Percentiles rank a stretch among this genome's conserved stretches.
Conservation (phyloP, 2,797 vertebrate genomes). For the Sebastes trivittatus region DNA sequence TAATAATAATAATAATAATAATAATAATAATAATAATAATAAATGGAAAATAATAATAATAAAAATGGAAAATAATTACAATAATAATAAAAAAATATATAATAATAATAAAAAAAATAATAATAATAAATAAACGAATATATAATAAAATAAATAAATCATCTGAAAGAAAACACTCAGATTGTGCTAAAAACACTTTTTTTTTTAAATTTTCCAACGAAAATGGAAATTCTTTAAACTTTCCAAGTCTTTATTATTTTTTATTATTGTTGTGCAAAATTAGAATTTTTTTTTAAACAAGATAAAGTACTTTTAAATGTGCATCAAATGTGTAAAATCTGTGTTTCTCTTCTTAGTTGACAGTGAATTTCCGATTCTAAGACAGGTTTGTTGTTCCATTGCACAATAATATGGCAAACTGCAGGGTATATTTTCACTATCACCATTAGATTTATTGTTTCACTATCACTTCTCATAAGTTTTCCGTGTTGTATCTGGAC, state of each 20-base stretch:
- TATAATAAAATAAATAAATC: too few relatives aligned
- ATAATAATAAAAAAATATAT: too few relatives aligned
- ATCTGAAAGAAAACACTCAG: rapidly evolving
- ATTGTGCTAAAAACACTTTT: too few relatives aligned
- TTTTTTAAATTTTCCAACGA: neutral
- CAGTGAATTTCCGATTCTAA: neutral
- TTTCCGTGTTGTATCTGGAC: neutral
- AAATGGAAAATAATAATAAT: too few relatives aligned
- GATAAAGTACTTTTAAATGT: neutral
- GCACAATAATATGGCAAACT: neutral
- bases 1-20: too few relatives aligned
- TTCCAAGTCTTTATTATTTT: neutral
- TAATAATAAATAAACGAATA: too few relatives aligned
- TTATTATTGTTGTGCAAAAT: neutral
- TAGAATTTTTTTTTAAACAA: neutral
- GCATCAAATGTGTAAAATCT: neutral
- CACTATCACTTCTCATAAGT: neutral
- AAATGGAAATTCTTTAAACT: neutral
- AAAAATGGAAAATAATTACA: too few relatives aligned
- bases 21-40: too few relatives aligned
- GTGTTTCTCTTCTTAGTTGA: neutral
- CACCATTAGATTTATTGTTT: neutral
- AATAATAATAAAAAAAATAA: too few relatives aligned
- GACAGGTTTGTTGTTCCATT: neutral
- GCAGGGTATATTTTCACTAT: neutral